A percentile compares a stretch with the other conserved stretches of the same genome.
phyloP scores from a whole-genome alignment of 2,113 vertebrate species.

The Fulmarus glacialis region DNA sequence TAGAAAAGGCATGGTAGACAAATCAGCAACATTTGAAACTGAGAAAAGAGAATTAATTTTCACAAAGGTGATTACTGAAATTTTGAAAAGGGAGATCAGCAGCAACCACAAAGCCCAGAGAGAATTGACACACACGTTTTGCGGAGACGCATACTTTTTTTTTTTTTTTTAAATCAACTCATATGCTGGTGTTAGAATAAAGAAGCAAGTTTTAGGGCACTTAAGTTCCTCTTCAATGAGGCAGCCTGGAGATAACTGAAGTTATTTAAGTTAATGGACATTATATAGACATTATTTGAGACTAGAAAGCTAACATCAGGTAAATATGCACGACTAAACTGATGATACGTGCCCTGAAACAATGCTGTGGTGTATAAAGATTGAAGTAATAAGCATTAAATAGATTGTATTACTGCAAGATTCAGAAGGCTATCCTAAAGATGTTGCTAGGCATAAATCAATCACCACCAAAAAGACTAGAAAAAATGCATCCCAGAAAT shows the following conservation, averaged over 20 bases:
- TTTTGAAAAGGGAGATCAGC: background rate
- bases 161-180: background rate
- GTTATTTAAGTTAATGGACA: background rate
- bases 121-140: rapidly evolving
- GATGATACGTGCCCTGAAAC: background rate
- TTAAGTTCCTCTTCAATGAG: background rate
- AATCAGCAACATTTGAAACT: background rate
- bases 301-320: background rate
- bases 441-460: background rate
- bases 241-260: background rate
- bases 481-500: background rate
- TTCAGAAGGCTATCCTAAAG: background rate
- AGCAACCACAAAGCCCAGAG: background rate
- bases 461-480: background rate
- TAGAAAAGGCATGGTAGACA: background rate
- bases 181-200: background rate
- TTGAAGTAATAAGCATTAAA: background rate
- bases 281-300: background rate
- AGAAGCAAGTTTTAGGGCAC: background rate
- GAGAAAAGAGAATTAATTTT: background rate
- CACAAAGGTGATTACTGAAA: background rate
- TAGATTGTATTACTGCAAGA: background rate
- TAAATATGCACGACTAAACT: background rate
- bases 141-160: too few relatives aligned
- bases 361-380: background rate